Percentiles rank a stretch among this genome's conserved stretches.
phyloP scores from a whole-genome alignment of 2,113 vertebrate genomes.

The Ammospiza caudacuta region DNA sequence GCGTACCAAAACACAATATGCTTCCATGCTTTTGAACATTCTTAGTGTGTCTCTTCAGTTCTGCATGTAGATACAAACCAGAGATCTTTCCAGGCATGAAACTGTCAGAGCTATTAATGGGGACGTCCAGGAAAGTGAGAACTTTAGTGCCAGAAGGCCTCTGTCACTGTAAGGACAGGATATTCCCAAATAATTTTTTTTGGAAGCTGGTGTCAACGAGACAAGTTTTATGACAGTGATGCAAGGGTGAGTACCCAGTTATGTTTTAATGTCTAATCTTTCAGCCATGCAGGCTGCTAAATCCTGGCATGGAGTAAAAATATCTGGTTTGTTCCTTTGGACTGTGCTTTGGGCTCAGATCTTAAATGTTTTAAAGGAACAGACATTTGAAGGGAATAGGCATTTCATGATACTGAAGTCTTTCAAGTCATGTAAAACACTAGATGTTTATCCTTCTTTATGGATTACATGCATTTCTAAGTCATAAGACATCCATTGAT shows the following conservation, averaged over 20 bases:
- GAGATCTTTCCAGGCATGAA: not conserved
- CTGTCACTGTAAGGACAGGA: not conserved
- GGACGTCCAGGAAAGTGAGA: not conserved
- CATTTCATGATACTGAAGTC: not conserved
- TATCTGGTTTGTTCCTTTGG: not conserved
- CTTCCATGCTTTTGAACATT: not conserved
- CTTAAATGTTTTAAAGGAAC: not conserved
- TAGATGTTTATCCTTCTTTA: not conserved
- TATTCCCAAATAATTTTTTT: not conserved
- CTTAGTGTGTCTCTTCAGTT: not conserved
- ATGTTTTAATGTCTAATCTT: not conserved
- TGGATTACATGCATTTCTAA: not conserved
- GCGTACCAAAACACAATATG: not conserved
- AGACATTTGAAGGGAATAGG: not conserved
- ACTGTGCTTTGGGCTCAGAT: not conserved
- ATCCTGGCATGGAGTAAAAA: not conserved
- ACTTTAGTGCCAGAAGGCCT: not conserved
- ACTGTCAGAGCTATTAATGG: not conserved
- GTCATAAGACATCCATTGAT: slow-evolving; percentile 21
- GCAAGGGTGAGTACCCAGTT: not conserved
- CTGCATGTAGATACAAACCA: not conserved
- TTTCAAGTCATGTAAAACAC: not conserved
- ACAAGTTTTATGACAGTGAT: not conserved
- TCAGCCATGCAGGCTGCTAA: not conserved
- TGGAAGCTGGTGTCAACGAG: not conserved